Percentiles rank a stretch among this genome's conserved stretches.
Evolutionary conservation across 1,140 invertebrate genomes (phyloP).

Genomic region (Drosophila ogumai): DNA sequence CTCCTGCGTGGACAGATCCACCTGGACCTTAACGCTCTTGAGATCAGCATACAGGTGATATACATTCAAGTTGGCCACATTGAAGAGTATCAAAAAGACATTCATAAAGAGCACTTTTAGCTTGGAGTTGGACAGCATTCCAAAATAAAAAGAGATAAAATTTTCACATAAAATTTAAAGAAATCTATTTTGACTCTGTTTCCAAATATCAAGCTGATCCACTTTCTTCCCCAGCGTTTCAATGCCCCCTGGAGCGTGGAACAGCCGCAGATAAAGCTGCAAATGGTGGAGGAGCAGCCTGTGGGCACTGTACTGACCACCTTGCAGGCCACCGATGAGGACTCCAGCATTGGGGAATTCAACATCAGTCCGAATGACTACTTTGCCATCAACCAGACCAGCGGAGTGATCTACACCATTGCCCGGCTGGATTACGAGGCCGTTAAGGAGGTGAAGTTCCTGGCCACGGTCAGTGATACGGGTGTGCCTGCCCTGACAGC

Average conservation of each 20-base stretch:
- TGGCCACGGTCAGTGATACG: slow-evolving; percentile 92
- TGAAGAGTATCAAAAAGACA: slow-evolving; percentile 60
- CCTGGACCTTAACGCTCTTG: slow-evolving; percentile 36
- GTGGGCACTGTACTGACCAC: slow-evolving; percentile 91
- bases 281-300: slow-evolving; percentile 93
- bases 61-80: slow-evolving; percentile 63
- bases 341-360: slow-evolving; percentile 93
- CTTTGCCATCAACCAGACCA: slow-evolving; percentile 91
- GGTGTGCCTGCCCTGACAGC: slow-evolving; percentile 92
- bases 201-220: slow-evolving; percentile 1
- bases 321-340: slow-evolving; percentile 92
- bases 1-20: slow-evolving; percentile 42
- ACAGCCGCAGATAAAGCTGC: slow-evolving; percentile 88
- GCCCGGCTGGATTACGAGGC: slow-evolving; percentile 93
- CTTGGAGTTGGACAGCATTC: slow-evolving; percentile 42
- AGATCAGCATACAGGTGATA: slow-evolving; percentile 56
- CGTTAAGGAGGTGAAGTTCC: slow-evolving; percentile 91
- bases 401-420: slow-evolving; percentile 92
- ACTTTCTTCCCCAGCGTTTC: slow-evolving; percentile 85
- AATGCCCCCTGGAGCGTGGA: slow-evolving; percentile 90
- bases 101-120: slow-evolving; percentile 66
- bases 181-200: slow-evolving; percentile 17
- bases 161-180: background rate
- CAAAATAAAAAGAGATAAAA: background rate
- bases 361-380: slow-evolving; percentile 87